Evolutionary conservation across 1,140 invertebrate genomes (phyloP).

Genomic region (Steinernema feltiae): DNA sequence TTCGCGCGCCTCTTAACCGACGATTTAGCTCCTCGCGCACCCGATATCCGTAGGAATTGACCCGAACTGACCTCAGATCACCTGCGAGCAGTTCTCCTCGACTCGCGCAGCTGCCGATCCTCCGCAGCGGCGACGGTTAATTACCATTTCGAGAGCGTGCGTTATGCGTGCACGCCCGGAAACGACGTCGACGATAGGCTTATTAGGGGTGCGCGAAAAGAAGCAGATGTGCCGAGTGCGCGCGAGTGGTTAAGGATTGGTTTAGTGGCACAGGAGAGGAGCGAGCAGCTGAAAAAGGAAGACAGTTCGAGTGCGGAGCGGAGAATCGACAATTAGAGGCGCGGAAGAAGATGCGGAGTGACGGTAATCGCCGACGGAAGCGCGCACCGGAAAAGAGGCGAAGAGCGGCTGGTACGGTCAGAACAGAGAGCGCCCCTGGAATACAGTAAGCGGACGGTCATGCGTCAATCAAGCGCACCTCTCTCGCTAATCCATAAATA

Average conservation of each 20-base stretch:
- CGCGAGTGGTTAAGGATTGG: conserved; percentile 3
- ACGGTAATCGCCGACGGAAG: background rate
- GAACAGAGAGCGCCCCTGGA: too few species aligned
- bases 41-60: background rate
- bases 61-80: conserved; percentile 8
- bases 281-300: background rate
- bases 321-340: background rate
- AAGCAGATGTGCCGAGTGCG: conserved; percentile 6
- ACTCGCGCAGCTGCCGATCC: conserved; percentile 8
- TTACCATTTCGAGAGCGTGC: conserved; percentile 12
- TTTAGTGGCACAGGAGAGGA: background rate
- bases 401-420: background rate
- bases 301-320: background rate
- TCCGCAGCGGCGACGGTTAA: background rate
- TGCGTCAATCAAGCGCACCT: too few species aligned
- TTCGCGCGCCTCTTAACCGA: background rate
- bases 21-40: background rate
- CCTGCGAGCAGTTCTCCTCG: background rate
- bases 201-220: conserved; percentile 14
- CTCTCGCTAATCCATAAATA: background rate
- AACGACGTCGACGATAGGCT: conserved; percentile 12
- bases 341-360: background rate
- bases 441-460: too few species aligned
- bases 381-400: background rate
- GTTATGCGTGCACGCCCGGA: background rate